Base-by-base conservation (phyloP, 2,797 vertebrate species). In the Gymnoscopelus microlampas region DNA sequence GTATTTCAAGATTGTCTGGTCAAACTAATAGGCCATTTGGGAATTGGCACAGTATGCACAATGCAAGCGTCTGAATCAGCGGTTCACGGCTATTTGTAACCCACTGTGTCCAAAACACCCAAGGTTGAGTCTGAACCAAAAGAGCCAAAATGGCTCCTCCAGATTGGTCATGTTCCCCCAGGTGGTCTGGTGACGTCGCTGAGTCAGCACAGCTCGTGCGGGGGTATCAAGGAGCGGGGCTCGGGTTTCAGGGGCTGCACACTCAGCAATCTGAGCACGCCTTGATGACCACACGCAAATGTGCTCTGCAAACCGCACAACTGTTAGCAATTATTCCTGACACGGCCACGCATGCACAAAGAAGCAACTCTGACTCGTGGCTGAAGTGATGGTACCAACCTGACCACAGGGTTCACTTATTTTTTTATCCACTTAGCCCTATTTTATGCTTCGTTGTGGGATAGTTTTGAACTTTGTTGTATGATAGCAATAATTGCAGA, bases 321-420 rank as follows among this genome's bases (percentile, higher is more conserved):
- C 85, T 89, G 90, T 80, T 82, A 89, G 82, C 83, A 88, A 90
- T 92, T 91, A 92, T 83, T 80, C 70, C 74, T 72, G 75, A 88
- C 86, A 86, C 72, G 69, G 55, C 32, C 51, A 48, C 44, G 26
- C 63, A 47, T 32, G 23, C 63, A 47, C 53, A 19, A 23, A 9
- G 39, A 44, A 10, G 39, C 39, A 44, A 44, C 39, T 11, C 54
- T 44, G 39, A 56, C 15, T 26, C 7, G 54, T 26, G 19, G 19
- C 9, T 56, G 39, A 44, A 44, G 39, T 44, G 39, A 44, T 10
- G 39, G 39, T 10, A 44, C 39, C 39, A 44, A 85, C 76, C 81
- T 89, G 81, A 90, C 82, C 87, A 61, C 75, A 70, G 81, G 81
- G 83, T 85, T 86, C 39, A 44, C 39, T 44, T 8, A 8, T 10